Conservation (phyloP, 2,113 vertebrate genomes). For the Clarias macrocephalus region DNA sequence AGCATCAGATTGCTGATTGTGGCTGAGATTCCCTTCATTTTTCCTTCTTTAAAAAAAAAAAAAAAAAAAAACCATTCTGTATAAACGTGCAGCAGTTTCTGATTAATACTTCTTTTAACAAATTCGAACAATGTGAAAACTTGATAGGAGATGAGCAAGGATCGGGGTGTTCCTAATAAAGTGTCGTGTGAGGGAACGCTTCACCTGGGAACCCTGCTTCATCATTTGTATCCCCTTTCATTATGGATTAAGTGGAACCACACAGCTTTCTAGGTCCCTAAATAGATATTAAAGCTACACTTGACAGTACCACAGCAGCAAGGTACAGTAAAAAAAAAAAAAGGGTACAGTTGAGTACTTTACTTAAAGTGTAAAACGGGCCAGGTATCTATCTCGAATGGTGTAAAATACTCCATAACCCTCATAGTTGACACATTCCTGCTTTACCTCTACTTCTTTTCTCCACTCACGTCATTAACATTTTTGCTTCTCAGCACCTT, state of each 20-base stretch:
- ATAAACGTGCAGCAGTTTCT: background rate
- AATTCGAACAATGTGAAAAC: too few relatives aligned
- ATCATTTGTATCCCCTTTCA: background rate
- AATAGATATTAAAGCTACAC: background rate
- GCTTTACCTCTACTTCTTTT: background rate
- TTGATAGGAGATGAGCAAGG: background rate
- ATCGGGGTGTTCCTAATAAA: background rate
- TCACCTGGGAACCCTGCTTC: background rate
- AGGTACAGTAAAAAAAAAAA: too few relatives aligned
- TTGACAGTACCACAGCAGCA: background rate
- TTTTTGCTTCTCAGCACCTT: constrained; percentile 41
- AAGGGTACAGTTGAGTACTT: background rate
- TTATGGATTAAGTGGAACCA: background rate
- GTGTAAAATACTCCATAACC: background rate
- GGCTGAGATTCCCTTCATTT: background rate
- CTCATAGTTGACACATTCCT: background rate
- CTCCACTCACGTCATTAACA: background rate
- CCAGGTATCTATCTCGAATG: background rate
- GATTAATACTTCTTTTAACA: too few relatives aligned
- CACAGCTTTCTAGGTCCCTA: background rate
- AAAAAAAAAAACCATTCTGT: too few relatives aligned
- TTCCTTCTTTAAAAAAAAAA: too few relatives aligned
- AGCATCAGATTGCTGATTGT: background rate
- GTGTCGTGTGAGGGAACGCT: background rate
- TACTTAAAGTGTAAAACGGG: background rate